Evolutionary conservation across 1,140 invertebrate genomes (phyloP).

Genomic region (Heliconius hewitsoni): DNA sequence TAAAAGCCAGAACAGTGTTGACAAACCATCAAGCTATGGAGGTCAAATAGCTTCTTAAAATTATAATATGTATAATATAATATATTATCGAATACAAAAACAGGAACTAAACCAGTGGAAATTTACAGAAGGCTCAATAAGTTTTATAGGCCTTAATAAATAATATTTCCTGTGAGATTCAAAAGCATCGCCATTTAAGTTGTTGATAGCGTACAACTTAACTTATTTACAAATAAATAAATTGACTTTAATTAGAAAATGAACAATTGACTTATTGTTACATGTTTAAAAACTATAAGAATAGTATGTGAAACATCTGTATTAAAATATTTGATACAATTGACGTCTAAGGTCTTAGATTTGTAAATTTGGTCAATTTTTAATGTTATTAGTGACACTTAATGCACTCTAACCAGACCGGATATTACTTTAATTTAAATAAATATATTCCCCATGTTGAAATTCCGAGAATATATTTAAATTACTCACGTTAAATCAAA

Average conservation of each 20-base stretch:
- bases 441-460: too few relatives aligned
- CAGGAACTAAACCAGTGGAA: constrained; percentile 1
- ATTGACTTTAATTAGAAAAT: background rate
- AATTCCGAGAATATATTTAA: too few relatives aligned
- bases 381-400: too few relatives aligned
- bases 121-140: background rate
- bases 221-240: background rate
- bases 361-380: too few relatives aligned
- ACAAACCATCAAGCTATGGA: background rate
- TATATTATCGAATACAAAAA: background rate
- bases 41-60: background rate
- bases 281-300: background rate
- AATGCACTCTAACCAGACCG: too few relatives aligned
- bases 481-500: too few relatives aligned
- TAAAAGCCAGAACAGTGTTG: background rate
- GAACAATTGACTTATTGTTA: background rate
- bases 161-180: background rate
- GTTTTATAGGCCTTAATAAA: background rate
- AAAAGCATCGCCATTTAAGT: background rate
- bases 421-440: too few relatives aligned
- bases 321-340: background rate
- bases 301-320: background rate
- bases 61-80: background rate
- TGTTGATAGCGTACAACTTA: background rate
- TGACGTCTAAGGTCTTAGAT: too few relatives aligned